Evolutionary conservation across 2,888 invertebrate genomes (phyloP), one percentile per base, ranked within the genome.

Genomic region (Nomada ruficornis): DNA sequence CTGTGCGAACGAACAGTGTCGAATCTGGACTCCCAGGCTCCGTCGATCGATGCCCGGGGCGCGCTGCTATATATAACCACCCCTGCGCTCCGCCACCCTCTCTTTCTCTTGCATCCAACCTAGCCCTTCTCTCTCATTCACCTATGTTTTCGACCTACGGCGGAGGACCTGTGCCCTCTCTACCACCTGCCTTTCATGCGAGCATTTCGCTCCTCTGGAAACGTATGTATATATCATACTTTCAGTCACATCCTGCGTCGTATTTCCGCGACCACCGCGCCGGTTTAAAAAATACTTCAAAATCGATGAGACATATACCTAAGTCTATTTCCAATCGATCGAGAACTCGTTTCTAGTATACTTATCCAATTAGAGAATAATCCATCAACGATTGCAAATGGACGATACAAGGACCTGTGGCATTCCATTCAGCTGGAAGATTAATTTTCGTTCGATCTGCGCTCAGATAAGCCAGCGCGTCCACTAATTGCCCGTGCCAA

Each of bases 21-120:
- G 89, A 91, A 91, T 92, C 91, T 88, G 90, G 84, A 89, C 89
- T 90, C 91, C 92, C 92, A 91, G 92, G 92, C 90, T 88, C 89
- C 88, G 89, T 89, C 92, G 92, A 93, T 93, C 92, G 92, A 93
- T 93, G 92, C 92, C 91, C 92, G 89, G 92, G 91, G 91, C 91
- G 83, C 89, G 89, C 83, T 89, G 50, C 89, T 89, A 89, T 91
- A 90, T 90, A 91, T 89, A 90, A 85, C 88, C 85, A 85, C 74
- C 84, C 82, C 83, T 80, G 80, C 88, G 82, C 81, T 71, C 79
- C 72, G 83, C 70, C 86, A 82, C 81, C 74, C 67, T 79, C 82
- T 79, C 65, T 72, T 50, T 64, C 67, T 63, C 57, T 55, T 55
- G 59, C 65, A 59, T 65, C 77, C 82, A 77, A 60, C 70, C 69